Evolutionary conservation across 2,888 invertebrate species (phyloP).

Genomic region (Cephus rjabovi): DNA sequence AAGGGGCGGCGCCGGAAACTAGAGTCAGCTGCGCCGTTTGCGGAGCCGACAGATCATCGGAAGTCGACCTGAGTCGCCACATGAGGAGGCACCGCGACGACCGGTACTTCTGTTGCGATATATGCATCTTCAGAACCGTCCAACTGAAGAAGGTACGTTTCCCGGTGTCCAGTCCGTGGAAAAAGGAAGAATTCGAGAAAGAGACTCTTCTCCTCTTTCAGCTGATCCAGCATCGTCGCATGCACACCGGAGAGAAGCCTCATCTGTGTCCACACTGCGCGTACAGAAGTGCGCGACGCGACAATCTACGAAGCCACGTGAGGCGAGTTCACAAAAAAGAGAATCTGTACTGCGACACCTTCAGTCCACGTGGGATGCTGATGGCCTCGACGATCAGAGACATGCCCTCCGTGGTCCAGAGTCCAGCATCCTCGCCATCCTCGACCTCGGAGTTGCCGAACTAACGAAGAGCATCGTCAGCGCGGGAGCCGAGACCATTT

Average conservation of each 20-base stretch:
- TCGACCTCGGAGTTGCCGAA: constrained; percentile 51
- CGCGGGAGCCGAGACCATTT: neutral
- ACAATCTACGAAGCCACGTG: constrained; percentile 71
- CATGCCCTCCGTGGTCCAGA: constrained; percentile 28
- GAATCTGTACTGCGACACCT: constrained; percentile 71
- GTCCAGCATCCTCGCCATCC: constrained; percentile 53
- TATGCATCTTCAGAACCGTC: constrained; percentile 70
- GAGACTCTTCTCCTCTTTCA: constrained; percentile 38
- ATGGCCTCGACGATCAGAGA: constrained; percentile 49
- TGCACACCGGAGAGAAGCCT: constrained; percentile 72
- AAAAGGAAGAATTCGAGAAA: too few species aligned
- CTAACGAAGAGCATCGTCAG: constrained; percentile 36
- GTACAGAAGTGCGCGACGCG: constrained; percentile 70
- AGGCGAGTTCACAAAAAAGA: constrained; percentile 71
- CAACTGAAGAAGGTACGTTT: constrained; percentile 69
- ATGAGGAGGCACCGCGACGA: constrained; percentile 69
- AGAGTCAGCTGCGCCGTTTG: constrained; percentile 70
- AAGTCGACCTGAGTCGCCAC: constrained; percentile 68
- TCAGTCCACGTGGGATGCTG: constrained; percentile 69
- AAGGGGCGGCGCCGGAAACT: constrained; percentile 62
- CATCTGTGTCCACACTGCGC: constrained; percentile 71
- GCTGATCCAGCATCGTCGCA: constrained; percentile 70
- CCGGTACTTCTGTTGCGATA: constrained; percentile 69
- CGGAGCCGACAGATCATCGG: constrained; percentile 69
- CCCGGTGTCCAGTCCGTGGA: too few species aligned